These are phyloP conservation scores for Stictonetta naevosa DNA, from an alignment of 2,113 vertebrate species.

Conservation along the genomic window DNA sequence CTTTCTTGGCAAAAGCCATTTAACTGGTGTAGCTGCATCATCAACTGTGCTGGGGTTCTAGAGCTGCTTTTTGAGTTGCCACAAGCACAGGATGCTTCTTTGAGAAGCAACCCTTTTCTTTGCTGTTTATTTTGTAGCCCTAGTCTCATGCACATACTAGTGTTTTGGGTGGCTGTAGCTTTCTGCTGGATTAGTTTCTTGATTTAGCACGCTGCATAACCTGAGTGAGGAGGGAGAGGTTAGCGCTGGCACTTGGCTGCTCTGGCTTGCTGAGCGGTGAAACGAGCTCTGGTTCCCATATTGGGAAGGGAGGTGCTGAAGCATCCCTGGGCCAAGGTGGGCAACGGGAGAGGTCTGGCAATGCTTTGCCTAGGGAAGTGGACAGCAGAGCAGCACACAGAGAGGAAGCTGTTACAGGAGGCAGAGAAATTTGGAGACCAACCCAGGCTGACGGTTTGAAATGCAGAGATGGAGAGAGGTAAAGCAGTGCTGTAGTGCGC, in stretches of 20 bases:
- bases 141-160: fast-evolving
- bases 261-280: neutral
- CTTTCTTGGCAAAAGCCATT: neutral
- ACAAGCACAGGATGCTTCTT: neutral
- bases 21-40: neutral
- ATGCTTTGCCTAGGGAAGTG: neutral
- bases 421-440: neutral
- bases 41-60: neutral
- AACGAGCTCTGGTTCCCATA: neutral
- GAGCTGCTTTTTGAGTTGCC: neutral
- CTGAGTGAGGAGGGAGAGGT: neutral
- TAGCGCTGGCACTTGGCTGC: neutral
- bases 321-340: neutral
- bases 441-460: neutral
- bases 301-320: neutral
- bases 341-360: neutral
- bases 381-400: neutral
- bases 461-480: neutral
- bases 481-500: neutral
- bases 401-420: neutral
- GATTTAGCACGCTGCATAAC: neutral
- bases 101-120: neutral
- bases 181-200: neutral
- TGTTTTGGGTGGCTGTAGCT: neutral
- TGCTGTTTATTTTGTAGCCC: neutral